A percentile compares a stretch with the other conserved stretches of the same genome.
phyloP scores from a whole-genome alignment of 2,113 vertebrate species.

The Phalacrocorax carbo region DNA sequence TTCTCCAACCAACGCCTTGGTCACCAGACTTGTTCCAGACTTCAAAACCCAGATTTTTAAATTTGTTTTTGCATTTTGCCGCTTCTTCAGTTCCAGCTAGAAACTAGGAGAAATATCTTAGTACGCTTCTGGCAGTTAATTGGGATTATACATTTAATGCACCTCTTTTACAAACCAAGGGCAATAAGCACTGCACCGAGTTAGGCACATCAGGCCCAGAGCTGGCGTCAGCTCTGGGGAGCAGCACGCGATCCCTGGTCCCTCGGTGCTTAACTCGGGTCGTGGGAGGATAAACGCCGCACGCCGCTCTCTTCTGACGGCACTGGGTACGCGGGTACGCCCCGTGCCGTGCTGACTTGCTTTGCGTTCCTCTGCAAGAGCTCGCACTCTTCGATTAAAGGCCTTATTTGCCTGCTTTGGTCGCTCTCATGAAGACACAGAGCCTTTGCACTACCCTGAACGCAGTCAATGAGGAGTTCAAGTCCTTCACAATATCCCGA shows the following conservation, averaged over 20 bases:
- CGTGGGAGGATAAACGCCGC: not conserved
- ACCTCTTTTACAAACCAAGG: not conserved
- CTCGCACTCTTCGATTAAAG: not conserved
- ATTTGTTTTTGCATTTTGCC: not conserved
- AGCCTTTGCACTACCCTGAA: not conserved
- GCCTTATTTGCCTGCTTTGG: not conserved
- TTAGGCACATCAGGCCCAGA: rapidly evolving
- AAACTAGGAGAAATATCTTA: not conserved
- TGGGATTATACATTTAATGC: not conserved
- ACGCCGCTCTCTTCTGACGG: too few relatives aligned
- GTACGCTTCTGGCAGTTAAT: not conserved
- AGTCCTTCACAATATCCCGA: not conserved
- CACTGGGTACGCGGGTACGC: rapidly evolving
- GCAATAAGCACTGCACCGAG: too few relatives aligned
- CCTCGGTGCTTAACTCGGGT: not conserved
- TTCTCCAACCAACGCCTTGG: not conserved
- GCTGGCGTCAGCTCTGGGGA: not conserved
- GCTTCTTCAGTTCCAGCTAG: not conserved
- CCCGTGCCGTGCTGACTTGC: not conserved
- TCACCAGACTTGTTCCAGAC: not conserved
- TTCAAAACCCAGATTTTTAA: not conserved
- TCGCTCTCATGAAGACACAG: not conserved
- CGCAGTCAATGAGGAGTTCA: too few relatives aligned
- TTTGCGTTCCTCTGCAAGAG: not conserved
- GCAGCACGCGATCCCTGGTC: too few relatives aligned